phyloP scores from a whole-genome alignment of 2,797 vertebrate genomes.

The Toxotes lorentzi region DNA sequence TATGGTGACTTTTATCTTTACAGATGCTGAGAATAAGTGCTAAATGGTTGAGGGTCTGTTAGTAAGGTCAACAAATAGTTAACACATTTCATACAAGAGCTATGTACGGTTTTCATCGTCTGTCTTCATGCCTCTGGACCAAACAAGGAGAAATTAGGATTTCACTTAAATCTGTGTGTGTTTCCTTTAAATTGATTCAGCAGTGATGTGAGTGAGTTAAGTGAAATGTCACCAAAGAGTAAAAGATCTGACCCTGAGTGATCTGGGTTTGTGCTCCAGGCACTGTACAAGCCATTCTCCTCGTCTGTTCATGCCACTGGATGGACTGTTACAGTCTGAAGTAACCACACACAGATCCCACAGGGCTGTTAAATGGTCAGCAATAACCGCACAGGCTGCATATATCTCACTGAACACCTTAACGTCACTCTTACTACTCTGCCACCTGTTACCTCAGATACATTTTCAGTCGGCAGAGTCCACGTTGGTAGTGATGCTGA shows the following conservation, averaged over 20 bases:
- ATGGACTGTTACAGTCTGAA: no score
- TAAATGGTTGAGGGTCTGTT: not conserved
- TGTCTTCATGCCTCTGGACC: constrained; percentile 9
- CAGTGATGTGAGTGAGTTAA: constrained; percentile 4
- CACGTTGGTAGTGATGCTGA: not conserved
- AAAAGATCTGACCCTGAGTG: not conserved
- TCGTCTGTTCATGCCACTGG: not conserved
- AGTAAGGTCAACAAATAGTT: constrained; percentile 8
- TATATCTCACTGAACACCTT: not conserved
- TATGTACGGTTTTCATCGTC: constrained; percentile 12
- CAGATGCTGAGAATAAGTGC: not conserved
- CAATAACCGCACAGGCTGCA: not conserved
- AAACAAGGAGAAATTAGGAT: not conserved
- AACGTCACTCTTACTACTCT: not conserved
- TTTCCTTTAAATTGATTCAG: constrained; percentile 4
- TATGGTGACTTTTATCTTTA: not conserved
- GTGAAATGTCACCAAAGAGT: constrained; percentile 41
- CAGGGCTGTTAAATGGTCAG: not conserved
- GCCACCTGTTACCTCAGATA: not conserved
- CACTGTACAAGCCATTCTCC: constrained; percentile 18
- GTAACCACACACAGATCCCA: not conserved
- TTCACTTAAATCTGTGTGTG: not conserved
- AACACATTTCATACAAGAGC: not conserved
- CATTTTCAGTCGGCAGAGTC: not conserved
- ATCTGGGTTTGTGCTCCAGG: constrained; percentile 8